Conservation (phyloP, 2,888 invertebrate species). For the Ectobius pallidus region DNA sequence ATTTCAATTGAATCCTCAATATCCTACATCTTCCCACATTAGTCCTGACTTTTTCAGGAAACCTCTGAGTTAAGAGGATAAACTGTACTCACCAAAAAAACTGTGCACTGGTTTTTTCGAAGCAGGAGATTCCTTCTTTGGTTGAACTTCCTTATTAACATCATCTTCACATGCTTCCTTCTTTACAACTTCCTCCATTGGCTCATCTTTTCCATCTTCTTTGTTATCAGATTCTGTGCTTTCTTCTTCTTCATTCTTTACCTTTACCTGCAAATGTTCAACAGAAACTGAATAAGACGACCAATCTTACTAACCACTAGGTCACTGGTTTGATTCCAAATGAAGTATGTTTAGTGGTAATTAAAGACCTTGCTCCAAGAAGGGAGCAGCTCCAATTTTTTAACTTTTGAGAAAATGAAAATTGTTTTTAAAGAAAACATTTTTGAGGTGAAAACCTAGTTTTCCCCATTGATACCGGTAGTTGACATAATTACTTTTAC, state of each 20-base stretch:
- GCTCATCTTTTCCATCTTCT: neutral
- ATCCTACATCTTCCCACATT: neutral
- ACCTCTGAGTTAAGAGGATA: neutral
- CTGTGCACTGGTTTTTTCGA: constrained; percentile 36
- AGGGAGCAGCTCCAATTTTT: no score
- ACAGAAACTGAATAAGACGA: neutral
- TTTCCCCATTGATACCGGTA: no score
- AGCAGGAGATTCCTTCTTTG: neutral
- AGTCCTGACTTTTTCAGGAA: neutral
- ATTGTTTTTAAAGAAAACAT: no score
- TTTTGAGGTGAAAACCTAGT: no score
- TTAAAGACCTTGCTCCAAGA: no score
- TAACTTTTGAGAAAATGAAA: no score
- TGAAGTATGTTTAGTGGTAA: no score
- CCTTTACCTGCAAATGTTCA: neutral
- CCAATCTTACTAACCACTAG: no score
- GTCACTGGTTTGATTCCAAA: no score
- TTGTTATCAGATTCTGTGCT: neutral
- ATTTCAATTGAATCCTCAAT: neutral
- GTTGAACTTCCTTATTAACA: constrained; percentile 25
- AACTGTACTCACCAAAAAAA: constrained; percentile 38
- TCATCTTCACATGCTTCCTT: constrained; percentile 26
- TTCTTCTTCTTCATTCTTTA: neutral
- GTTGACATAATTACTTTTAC: no score
- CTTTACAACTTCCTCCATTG: neutral